Evolutionary conservation across 2,113 vertebrate species (phyloP).

Genomic region (Australoheros scitulus): DNA sequence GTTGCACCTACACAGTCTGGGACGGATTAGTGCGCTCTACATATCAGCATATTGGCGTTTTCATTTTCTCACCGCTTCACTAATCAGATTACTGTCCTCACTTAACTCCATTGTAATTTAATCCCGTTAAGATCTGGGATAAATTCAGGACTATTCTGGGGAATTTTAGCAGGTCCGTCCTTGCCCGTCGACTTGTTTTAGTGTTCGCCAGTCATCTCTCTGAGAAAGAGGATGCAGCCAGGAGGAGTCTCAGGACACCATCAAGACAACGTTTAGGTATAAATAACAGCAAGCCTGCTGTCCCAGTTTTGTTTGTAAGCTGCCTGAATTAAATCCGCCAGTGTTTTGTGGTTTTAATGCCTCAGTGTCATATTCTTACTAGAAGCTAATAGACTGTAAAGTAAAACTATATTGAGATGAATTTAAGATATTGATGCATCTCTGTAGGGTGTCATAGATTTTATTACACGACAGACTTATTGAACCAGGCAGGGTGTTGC

Average conservation of each 20-base stretch:
- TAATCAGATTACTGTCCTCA: slow-evolving; percentile 64
- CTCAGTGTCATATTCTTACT: not conserved
- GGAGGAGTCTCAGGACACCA: not conserved
- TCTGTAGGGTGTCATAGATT: not conserved
- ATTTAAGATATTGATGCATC: not conserved
- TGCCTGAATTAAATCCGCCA: not conserved
- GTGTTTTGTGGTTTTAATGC: not conserved
- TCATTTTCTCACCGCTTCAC: slow-evolving; percentile 51
- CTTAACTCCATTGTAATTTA: slow-evolving; percentile 40
- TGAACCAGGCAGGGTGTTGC: not conserved
- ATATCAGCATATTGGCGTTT: slow-evolving; percentile 38
- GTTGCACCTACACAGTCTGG: slow-evolving; percentile 38
- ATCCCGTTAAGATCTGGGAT: slow-evolving; percentile 47
- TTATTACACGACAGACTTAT: not conserved
- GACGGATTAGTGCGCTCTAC: slow-evolving; percentile 21
- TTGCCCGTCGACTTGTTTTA: not conserved
- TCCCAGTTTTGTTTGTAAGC: not conserved
- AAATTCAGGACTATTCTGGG: slow-evolving; percentile 20
- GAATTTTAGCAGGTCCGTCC: not conserved
- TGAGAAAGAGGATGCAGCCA: not conserved
- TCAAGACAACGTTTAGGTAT: not conserved
- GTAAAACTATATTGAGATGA: not conserved
- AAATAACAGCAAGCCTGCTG: not conserved
- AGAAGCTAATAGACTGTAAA: not conserved
- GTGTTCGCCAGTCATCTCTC: not conserved